These are phyloP conservation scores for Falco berigora DNA, from an alignment of 2,797 vertebrate species.

Conservation along the genomic window DNA sequence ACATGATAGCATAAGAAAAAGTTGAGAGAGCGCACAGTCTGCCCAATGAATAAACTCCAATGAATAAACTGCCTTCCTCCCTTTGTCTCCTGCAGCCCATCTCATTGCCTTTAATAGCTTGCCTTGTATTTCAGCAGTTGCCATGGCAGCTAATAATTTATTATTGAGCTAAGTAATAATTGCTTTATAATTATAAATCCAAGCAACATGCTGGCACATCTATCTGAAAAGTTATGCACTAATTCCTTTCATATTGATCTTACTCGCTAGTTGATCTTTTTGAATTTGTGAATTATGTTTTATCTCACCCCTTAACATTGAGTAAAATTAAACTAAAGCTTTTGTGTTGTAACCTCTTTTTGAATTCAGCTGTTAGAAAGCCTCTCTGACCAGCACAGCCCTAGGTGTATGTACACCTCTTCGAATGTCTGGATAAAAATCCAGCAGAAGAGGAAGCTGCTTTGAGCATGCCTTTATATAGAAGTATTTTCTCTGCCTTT, in stretches of 20 bases:
- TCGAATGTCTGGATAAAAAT: background rate
- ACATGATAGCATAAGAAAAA: background rate
- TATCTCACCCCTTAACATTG: background rate
- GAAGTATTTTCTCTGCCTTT: background rate
- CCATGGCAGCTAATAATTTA: constrained; percentile 62
- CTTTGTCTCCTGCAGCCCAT: constrained; percentile 34
- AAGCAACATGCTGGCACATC: constrained; percentile 33
- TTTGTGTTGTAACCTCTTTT: background rate
- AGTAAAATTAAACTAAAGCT: background rate
- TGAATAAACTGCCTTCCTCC: background rate
- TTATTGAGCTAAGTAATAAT: constrained; percentile 51
- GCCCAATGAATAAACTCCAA: background rate
- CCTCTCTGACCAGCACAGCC: background rate
- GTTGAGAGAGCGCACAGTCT: background rate
- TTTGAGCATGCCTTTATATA: background rate
- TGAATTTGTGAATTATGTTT: constrained; percentile 14
- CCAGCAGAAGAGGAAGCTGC: background rate
- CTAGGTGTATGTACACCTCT: background rate
- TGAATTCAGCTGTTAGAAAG: background rate
- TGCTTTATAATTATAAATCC: constrained; percentile 59
- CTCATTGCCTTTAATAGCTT: background rate
- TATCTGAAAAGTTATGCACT: constrained; percentile 12
- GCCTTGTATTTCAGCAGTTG: constrained; percentile 33
- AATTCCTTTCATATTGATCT: constrained; percentile 40
- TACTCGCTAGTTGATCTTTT: constrained; percentile 13